These are phyloP conservation scores for Dinocampus coccinellae DNA, from an alignment of 2,888 invertebrate species.

Conservation along the genomic window DNA sequence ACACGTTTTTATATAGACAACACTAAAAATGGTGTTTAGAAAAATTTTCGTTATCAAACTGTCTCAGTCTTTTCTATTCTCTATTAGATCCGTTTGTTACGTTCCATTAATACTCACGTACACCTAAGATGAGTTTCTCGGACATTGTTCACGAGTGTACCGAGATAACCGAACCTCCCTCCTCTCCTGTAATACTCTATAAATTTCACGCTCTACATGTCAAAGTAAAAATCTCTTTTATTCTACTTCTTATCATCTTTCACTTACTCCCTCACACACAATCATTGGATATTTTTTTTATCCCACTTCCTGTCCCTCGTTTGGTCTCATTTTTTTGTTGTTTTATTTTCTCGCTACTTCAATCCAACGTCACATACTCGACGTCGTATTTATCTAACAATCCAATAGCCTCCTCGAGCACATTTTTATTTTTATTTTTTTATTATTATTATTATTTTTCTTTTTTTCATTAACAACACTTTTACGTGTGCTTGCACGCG, in stretches of 20 bases:
- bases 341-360: slow-evolving; percentile 8
- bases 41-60: not conserved
- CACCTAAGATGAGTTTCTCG: slow-evolving; percentile 13
- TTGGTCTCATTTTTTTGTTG: no score
- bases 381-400: slow-evolving; percentile 37
- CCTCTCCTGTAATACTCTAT: slow-evolving; percentile 45
- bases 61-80: not conserved
- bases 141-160: slow-evolving; percentile 30
- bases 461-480: slow-evolving; percentile 40
- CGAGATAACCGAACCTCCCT: slow-evolving; percentile 27
- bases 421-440: no score
- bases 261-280: slow-evolving; percentile 7
- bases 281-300: not conserved
- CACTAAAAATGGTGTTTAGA: not conserved
- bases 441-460: no score
- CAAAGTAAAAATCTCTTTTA: slow-evolving; percentile 47
- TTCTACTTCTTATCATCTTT: slow-evolving; percentile 25
- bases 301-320: not conserved
- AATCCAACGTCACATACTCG: slow-evolving; percentile 13
- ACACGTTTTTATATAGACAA: not conserved
- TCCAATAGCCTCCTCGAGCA: slow-evolving; percentile 36
- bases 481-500: slow-evolving; percentile 13
- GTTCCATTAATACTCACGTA: not conserved
- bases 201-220: slow-evolving; percentile 54
- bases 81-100: not conserved